A percentile compares a stretch with the other conserved stretches of the same genome.
phyloP scores from a whole-genome alignment of 1,140 invertebrate genomes.

The Pentalonia nigronervosa region DNA sequence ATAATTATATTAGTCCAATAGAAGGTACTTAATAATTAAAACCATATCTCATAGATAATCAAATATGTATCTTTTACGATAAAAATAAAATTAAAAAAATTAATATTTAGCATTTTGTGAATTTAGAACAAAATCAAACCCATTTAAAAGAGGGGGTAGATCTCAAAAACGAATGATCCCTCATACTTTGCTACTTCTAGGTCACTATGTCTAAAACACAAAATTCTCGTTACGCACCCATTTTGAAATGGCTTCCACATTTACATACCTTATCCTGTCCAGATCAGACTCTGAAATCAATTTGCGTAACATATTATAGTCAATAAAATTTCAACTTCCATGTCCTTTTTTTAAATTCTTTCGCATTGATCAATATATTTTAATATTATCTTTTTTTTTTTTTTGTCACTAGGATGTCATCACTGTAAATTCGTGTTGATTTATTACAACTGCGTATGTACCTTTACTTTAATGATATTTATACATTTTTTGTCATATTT shows the following conservation, averaged over 20 bases:
- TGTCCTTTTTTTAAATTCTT: background rate
- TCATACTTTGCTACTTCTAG: background rate
- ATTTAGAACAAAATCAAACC: rapidly evolving
- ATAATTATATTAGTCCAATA: background rate
- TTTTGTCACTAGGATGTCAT: background rate
- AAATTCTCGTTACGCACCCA: background rate
- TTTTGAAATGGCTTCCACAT: background rate
- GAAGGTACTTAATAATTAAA: too few relatives aligned
- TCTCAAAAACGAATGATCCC: background rate
- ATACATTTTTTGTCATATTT: background rate
- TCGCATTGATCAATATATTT: background rate
- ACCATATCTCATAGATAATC: too few relatives aligned
- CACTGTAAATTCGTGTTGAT: background rate
- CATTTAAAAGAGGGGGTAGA: background rate
- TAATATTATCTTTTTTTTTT: background rate
- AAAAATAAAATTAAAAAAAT: background rate
- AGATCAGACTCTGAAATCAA: background rate
- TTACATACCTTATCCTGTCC: too few relatives aligned
- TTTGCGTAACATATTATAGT: background rate
- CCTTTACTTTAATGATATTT: background rate
- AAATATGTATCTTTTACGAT: too few relatives aligned
- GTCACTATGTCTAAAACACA: background rate
- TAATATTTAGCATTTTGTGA: too few relatives aligned
- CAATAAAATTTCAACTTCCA: background rate
- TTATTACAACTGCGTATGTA: too few relatives aligned